Evolutionary conservation across 2,113 vertebrate genomes (phyloP).

Genomic region (Phalacrocorax carbo): DNA sequence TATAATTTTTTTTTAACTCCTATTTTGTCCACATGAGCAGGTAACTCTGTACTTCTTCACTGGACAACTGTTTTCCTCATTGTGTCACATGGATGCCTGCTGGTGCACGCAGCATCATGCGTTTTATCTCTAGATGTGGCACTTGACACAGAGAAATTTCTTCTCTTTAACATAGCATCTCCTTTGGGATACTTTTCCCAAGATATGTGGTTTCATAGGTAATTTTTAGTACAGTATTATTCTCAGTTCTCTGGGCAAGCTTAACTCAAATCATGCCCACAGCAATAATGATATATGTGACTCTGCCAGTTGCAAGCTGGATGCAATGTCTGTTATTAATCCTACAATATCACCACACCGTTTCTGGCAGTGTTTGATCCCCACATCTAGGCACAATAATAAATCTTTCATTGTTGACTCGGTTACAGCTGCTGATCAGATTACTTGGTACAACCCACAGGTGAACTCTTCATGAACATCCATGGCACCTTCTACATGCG

Average conservation of each 20-base stretch:
- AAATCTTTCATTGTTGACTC: not conserved
- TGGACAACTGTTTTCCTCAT: not conserved
- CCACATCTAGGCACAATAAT: not conserved
- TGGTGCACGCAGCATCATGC: not conserved
- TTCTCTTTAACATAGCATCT: not conserved
- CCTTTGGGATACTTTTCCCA: not conserved
- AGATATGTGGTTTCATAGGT: not conserved
- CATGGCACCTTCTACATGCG: not conserved
- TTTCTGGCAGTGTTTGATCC: not conserved
- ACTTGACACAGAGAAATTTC: not conserved
- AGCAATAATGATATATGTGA: not conserved
- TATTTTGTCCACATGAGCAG: not conserved
- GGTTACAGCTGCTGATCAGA: not conserved
- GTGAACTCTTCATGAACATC: not conserved
- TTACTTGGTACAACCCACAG: not conserved
- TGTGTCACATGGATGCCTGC: not conserved
- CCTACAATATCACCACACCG: not conserved
- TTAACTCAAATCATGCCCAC: not conserved
- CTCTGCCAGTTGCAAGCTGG: not conserved
- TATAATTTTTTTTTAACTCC: not conserved
- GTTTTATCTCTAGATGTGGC: not conserved
- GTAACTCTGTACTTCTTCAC: not conserved
- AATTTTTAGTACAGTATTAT: not conserved
- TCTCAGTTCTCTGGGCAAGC: not conserved
- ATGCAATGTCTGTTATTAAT: not conserved